Conservation (phyloP, 2,113 vertebrate species). For the Halcyon malimbica region DNA sequence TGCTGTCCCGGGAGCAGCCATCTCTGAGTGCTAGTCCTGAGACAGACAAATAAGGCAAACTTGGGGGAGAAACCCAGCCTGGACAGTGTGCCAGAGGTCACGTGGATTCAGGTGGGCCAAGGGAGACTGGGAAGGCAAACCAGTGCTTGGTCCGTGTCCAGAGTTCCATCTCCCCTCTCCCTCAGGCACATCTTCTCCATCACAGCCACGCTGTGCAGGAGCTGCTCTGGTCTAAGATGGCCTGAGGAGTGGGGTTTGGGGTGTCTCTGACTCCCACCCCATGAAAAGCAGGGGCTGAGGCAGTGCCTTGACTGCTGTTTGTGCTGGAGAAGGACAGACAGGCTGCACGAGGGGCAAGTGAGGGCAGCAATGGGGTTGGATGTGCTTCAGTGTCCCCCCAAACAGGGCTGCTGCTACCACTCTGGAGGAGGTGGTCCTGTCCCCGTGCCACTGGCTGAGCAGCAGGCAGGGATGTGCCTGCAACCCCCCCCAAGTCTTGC, state of each 20-base stretch:
- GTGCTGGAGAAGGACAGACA: not conserved
- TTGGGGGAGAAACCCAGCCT: not conserved
- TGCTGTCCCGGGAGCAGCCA: not conserved
- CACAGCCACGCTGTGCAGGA: not conserved
- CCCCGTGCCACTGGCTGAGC: accelerated
- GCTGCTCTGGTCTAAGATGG: not conserved
- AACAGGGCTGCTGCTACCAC: not conserved
- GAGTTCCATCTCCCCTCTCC: not conserved
- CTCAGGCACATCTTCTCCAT: not conserved
- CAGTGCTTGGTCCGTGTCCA: not conserved
- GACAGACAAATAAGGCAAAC: not conserved
- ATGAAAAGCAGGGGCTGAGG: not conserved
- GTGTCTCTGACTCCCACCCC: not conserved
- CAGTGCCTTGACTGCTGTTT: not conserved
- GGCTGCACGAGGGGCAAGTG: not conserved
- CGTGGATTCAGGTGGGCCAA: not conserved
- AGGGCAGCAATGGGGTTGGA: not conserved
- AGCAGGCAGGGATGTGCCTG: not conserved
- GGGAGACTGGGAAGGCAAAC: not conserved
- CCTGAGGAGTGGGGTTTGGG: accelerated
- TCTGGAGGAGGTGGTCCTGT: not conserved
- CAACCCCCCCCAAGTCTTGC: not conserved
- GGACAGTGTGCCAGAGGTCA: not conserved
- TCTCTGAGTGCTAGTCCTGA: not conserved
- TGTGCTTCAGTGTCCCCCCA: not conserved